Conservation (phyloP, 2,113 vertebrate genomes). For the Seriola dumerili region DNA sequence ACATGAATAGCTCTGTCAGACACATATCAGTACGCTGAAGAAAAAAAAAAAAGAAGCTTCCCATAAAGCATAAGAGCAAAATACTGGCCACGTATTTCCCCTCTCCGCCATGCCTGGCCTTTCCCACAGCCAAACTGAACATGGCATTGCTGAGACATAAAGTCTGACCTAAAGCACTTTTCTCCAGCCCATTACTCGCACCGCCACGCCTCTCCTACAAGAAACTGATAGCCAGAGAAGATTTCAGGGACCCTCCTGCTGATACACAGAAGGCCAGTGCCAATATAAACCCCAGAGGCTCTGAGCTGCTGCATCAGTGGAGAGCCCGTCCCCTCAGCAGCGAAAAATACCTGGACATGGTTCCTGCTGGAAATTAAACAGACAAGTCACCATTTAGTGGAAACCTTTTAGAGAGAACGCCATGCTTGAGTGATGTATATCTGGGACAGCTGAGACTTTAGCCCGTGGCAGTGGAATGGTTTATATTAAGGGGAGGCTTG, state of each 20-base stretch:
- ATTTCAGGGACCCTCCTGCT: slow-evolving; percentile 54
- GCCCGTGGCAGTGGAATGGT: slow-evolving; percentile 72
- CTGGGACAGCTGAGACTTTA: slow-evolving; percentile 69
- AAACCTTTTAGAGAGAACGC: slow-evolving; percentile 70
- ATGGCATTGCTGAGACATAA: slow-evolving; percentile 30
- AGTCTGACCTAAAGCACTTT: slow-evolving; percentile 50
- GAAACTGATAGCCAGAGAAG: slow-evolving; percentile 44
- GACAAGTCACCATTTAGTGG: slow-evolving; percentile 57
- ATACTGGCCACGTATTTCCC: slow-evolving; percentile 21
- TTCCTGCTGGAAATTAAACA: slow-evolving; percentile 71
- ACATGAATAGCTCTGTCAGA: neutral
- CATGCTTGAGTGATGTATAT: slow-evolving; percentile 71
- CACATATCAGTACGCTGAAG: neutral
- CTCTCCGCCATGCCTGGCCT: slow-evolving; percentile 7
- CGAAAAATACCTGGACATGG: slow-evolving; percentile 62
- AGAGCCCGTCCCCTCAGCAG: slow-evolving; percentile 37
- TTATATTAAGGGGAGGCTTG: slow-evolving; percentile 67
- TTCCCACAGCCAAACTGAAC: slow-evolving; percentile 45
- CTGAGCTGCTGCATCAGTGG: slow-evolving; percentile 54
- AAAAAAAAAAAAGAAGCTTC: slow-evolving; percentile 19
- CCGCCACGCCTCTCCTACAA: slow-evolving; percentile 40
- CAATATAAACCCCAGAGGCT: slow-evolving; percentile 71
- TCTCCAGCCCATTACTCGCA: slow-evolving; percentile 50
- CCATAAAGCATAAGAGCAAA: slow-evolving; percentile 25
- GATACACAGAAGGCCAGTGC: slow-evolving; percentile 56